These are phyloP conservation scores for Paratilapia polleni DNA, from an alignment of 2,113 vertebrate genomes.

Conservation along the genomic window DNA sequence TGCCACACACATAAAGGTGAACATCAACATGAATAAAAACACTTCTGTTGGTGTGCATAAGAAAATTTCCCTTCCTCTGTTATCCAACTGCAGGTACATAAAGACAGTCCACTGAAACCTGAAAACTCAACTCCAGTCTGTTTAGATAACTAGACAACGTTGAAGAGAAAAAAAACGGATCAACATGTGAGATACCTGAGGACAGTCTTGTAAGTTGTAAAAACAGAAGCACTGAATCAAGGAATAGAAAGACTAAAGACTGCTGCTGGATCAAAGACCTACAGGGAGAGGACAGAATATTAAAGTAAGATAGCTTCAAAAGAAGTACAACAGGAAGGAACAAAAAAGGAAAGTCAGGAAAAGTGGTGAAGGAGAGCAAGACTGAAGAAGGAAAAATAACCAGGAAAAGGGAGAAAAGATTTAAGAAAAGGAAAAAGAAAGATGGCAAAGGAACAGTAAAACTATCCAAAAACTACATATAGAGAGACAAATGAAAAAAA, in stretches of 20 bases:
- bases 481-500: background rate
- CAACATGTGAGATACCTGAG: no score
- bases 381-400: background rate
- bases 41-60: background rate
- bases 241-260: background rate
- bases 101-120: background rate
- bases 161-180: background rate
- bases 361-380: background rate
- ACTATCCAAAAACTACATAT: background rate
- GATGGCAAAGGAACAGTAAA: background rate
- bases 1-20: constrained; percentile 45
- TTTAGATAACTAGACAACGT: background rate
- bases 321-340: background rate
- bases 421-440: background rate
- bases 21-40: background rate
- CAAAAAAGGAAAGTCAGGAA: background rate
- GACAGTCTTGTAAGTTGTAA: no score
- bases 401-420: background rate
- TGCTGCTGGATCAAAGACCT: background rate
- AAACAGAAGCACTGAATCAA: background rate
- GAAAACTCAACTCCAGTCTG: background rate
- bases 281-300: background rate
- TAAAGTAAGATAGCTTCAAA: background rate
- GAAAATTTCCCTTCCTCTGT: background rate
- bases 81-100: background rate